These are phyloP conservation scores for Molothrus ater DNA, from an alignment of 2,797 vertebrate genomes.

Conservation along the genomic window DNA sequence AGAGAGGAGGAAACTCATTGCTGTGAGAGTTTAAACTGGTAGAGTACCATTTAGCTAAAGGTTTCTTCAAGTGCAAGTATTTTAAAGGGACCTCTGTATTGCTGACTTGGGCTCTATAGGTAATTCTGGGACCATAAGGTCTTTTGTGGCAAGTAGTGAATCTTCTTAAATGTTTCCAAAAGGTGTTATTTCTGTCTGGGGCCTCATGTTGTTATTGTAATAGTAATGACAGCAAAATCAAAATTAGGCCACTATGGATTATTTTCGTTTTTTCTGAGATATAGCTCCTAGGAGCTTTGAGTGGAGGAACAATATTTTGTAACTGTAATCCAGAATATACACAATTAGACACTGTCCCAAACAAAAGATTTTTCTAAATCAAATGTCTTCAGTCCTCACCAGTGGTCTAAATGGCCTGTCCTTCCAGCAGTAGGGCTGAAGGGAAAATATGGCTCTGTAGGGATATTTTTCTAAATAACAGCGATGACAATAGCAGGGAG, in stretches of 20 bases:
- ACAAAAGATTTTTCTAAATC: not conserved
- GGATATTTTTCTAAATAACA: not conserved
- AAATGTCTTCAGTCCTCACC: not conserved
- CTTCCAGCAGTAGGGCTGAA: not conserved
- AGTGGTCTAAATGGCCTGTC: not conserved
- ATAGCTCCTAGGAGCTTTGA: not conserved
- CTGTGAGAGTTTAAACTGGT: not conserved
- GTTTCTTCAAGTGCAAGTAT: not conserved
- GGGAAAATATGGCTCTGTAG: not conserved
- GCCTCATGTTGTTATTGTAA: not conserved
- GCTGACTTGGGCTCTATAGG: not conserved
- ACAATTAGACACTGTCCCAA: not conserved
- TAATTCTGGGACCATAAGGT: not conserved
- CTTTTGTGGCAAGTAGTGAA: not conserved
- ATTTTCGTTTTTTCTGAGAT: not conserved
- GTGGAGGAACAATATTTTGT: not conserved
- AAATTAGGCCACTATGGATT: not conserved
- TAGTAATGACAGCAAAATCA: not conserved
- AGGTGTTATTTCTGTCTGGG: not conserved
- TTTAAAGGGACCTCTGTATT: not conserved
- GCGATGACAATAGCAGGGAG: not conserved
- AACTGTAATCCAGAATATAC: not conserved
- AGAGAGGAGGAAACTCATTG: not conserved
- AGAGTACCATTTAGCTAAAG: not conserved
- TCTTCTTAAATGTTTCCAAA: not conserved